Evolutionary conservation across 64 coral and sea anemone species (phyloP).

Genomic region (Catalaphyllia jardinei): DNA sequence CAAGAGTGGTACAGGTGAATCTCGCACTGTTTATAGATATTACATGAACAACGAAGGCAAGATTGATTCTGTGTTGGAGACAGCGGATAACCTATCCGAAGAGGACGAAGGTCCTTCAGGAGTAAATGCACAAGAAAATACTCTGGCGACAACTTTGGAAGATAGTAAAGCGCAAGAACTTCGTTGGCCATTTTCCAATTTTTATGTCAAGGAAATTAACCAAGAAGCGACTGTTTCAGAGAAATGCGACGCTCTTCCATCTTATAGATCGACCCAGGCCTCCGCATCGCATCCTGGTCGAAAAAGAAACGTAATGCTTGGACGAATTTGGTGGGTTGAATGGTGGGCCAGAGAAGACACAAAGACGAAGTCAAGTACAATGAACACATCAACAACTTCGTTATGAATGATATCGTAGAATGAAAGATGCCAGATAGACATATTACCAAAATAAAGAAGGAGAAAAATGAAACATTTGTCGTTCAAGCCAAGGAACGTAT

Average conservation of each 20-base stretch:
- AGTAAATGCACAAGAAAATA: background rate
- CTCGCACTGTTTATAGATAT: conserved; percentile 2
- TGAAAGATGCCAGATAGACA: background rate
- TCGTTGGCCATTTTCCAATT: conserved; percentile 84
- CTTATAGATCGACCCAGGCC: conserved; percentile 62
- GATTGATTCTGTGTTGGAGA: background rate
- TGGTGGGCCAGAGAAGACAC: conserved; percentile 77
- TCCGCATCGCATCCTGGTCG: conserved; percentile 74
- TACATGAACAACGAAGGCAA: background rate
- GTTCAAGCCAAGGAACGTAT: too few relatives aligned
- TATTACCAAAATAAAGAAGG: too few relatives aligned
- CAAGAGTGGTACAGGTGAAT: background rate
- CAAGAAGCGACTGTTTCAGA: background rate
- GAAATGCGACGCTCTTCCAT: conserved; percentile 17
- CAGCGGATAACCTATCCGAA: background rate
- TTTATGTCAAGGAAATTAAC: conserved; percentile 78
- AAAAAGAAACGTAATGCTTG: conserved; percentile 71
- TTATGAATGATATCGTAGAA: background rate
- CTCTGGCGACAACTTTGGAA: conserved; percentile 19
- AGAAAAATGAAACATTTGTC: too few relatives aligned
- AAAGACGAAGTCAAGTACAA: background rate
- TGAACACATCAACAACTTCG: background rate
- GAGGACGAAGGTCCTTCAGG: background rate
- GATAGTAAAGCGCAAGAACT: conserved; percentile 50
- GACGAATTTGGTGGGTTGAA: conserved; percentile 92